Evolutionary conservation across 2,888 invertebrate genomes (phyloP).

Genomic region (Andrena bucephala): DNA sequence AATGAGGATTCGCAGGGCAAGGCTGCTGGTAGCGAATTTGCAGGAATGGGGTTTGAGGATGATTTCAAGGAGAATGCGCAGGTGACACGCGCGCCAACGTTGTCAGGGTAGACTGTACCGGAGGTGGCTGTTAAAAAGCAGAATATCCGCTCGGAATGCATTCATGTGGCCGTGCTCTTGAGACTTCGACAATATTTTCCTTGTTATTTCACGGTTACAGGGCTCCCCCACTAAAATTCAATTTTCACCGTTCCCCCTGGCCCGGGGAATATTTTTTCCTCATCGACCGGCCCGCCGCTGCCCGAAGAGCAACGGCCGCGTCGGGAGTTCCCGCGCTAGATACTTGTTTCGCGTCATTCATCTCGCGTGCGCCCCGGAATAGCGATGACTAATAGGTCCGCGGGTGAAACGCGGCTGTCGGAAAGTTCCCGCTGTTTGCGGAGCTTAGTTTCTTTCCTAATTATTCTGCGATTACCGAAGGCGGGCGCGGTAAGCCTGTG

Average conservation of each 20-base stretch:
- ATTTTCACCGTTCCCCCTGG: not conserved
- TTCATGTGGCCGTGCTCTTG: not conserved
- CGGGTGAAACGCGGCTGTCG: not conserved
- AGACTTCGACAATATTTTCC: conserved; percentile 21
- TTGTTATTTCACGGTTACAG: not conserved
- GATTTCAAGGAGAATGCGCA: not conserved
- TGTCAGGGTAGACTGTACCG: not conserved
- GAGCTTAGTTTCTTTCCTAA: conserved; percentile 4
- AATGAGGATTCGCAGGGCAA: no score
- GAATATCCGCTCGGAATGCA: not conserved
- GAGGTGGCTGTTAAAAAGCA: conserved; percentile 11
- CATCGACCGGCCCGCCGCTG: not conserved
- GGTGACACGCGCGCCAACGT: conserved; percentile 4
- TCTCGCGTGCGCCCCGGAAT: not conserved
- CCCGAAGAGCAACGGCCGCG: not conserved
- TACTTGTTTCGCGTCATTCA: not conserved
- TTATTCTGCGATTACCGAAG: not conserved
- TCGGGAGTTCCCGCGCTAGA: not conserved
- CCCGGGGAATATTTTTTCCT: not conserved
- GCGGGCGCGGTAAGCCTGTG: not conserved
- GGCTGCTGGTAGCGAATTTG: not conserved
- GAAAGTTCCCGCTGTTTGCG: not conserved
- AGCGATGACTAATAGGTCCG: not conserved
- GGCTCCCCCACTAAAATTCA: conserved; percentile 23
- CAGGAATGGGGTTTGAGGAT: not conserved